Evolutionary conservation across 2,888 invertebrate species (phyloP).

Genomic region (Drosophila bunnanda): DNA sequence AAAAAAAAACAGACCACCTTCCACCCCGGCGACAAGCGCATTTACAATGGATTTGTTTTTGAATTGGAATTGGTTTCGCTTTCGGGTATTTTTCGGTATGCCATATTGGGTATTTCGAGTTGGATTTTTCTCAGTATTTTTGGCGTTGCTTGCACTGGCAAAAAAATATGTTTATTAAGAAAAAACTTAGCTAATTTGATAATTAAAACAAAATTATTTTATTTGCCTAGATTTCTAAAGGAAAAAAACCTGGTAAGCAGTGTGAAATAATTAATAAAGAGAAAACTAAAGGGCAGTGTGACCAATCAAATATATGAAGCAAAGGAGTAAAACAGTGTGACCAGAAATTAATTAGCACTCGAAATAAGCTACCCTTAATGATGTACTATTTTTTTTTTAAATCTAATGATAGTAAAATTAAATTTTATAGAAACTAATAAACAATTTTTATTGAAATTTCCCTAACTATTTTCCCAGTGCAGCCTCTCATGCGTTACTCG

Average conservation of each 20-base stretch:
- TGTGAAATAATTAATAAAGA: background rate
- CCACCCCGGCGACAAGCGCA: slow-evolving; percentile 37
- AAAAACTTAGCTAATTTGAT: background rate
- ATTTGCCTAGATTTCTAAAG: background rate
- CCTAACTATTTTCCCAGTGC: slow-evolving; percentile 2
- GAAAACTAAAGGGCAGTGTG: background rate
- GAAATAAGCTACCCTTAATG: no score
- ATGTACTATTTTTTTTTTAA: no score
- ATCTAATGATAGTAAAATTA: background rate
- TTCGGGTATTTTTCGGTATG: slow-evolving; percentile 43
- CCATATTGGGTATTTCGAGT: slow-evolving; percentile 32
- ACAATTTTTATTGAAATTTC: background rate
- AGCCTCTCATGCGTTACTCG: slow-evolving; percentile 21
- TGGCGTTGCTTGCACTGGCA: slow-evolving; percentile 8
- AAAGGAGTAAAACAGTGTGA: no score
- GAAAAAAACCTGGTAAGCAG: background rate
- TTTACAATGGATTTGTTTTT: slow-evolving; percentile 72
- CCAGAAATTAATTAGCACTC: background rate
- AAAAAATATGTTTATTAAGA: background rate
- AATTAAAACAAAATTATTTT: background rate
- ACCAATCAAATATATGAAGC: background rate
- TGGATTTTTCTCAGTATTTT: slow-evolving; percentile 10
- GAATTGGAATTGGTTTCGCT: slow-evolving; percentile 52
- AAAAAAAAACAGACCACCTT: slow-evolving; percentile 7
- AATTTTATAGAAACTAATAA: background rate